These are phyloP conservation scores for Dipodomys spectabilis DNA, from an alignment of 2,113 vertebrate genomes.

Conservation along the genomic window DNA sequence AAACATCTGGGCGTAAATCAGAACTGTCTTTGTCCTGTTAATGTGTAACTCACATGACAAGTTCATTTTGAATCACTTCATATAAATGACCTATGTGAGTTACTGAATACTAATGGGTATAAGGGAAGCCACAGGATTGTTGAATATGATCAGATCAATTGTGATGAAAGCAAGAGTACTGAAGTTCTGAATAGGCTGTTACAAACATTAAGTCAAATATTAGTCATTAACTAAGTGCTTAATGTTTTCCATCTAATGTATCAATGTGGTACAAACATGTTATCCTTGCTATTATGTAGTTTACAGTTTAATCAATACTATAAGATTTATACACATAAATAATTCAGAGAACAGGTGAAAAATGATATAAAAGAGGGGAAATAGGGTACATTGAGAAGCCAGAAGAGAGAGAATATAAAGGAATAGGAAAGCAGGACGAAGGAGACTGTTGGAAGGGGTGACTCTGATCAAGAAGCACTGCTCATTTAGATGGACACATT, in stretches of 20 bases:
- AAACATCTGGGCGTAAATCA: constrained; percentile 42
- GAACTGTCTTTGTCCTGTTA: constrained; percentile 27
- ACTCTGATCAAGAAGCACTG: too few species aligned
- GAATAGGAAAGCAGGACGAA: neutral
- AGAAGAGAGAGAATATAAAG: neutral
- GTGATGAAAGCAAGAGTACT: constrained; percentile 38
- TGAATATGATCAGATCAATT: neutral
- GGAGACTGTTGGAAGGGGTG: too few species aligned
- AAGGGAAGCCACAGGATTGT: neutral
- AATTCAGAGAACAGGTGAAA: neutral
- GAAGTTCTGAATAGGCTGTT: neutral
- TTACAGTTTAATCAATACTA: neutral
- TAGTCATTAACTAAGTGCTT: constrained; percentile 2
- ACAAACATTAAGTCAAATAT: neutral
- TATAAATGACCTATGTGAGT: neutral
- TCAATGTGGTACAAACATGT: neutral
- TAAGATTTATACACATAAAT: constrained; percentile 21
- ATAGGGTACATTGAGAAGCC: neutral
- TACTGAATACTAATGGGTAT: neutral
- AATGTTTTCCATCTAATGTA: neutral
- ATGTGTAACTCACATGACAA: neutral
- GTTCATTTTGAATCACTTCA: constrained; percentile 25
- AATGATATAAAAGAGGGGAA: neutral
- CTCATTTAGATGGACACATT: too few species aligned
- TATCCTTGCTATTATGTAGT: neutral